Evolutionary conservation across 2,888 invertebrate species (phyloP).

Genomic region (Scaptomyza reducta): DNA sequence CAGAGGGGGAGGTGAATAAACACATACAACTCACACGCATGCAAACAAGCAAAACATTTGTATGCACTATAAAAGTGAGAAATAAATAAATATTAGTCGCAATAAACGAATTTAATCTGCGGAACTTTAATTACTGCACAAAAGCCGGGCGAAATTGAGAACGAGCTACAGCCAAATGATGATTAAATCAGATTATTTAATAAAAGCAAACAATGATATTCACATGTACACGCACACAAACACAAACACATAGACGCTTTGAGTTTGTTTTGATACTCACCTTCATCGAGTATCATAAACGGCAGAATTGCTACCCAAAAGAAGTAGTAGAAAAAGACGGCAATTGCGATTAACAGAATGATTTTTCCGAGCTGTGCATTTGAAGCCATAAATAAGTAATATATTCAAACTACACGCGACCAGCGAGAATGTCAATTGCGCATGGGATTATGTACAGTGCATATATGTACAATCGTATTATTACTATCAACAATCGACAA

Average conservation of each 20-base stretch:
- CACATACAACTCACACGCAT: background rate
- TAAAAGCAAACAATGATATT: conserved; percentile 53
- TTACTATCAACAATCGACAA: conserved; percentile 17
- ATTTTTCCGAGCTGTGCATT: conserved; percentile 87
- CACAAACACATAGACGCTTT: background rate
- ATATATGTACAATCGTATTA: conserved; percentile 7
- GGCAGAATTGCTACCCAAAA: conserved; percentile 89
- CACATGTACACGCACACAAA: background rate
- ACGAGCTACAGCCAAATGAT: conserved; percentile 7
- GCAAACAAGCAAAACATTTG: background rate
- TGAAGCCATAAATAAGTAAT: conserved; percentile 85
- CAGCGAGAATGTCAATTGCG: conserved; percentile 35
- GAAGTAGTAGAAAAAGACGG: conserved; percentile 86
- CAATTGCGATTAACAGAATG: conserved; percentile 85
- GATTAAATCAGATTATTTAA: conserved; percentile 61
- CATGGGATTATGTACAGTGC: conserved; percentile 32
- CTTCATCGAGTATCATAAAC: conserved; percentile 87
- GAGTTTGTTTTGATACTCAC: conserved; percentile 80
- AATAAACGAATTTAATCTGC: conserved; percentile 55
- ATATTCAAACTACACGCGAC: conserved; percentile 46
- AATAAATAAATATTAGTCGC: conserved; percentile 11
- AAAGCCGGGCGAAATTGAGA: conserved; percentile 50
- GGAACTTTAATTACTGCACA: conserved; percentile 69
- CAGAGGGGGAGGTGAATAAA: background rate
- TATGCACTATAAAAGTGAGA: background rate